Percentiles rank a stretch among this genome's conserved stretches.
Evolutionary conservation across 2,797 vertebrate genomes (phyloP).

Genomic region (Enteromius radiatus): DNA sequence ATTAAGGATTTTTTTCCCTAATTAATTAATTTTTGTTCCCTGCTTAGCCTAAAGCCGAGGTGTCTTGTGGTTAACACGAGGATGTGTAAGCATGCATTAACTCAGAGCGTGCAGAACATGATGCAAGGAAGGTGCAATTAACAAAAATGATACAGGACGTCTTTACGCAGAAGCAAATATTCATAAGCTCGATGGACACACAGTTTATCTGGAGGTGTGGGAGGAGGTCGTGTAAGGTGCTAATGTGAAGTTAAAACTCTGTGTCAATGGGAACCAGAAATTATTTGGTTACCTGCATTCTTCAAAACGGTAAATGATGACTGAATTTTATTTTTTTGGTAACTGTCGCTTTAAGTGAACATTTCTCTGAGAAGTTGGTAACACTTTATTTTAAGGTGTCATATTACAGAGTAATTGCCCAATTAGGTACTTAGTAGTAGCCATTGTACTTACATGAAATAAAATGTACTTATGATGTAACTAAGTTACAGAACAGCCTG

Average conservation of each 20-base stretch:
- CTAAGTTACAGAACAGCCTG: too few species aligned
- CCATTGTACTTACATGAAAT: too few species aligned
- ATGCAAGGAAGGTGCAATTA: conserved; percentile 57
- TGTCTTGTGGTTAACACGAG: conserved; percentile 79
- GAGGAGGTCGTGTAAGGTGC: conserved; percentile 13
- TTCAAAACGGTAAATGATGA: not conserved
- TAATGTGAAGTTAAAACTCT: not conserved
- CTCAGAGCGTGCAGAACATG: conserved; percentile 38
- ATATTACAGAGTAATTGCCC: too few species aligned
- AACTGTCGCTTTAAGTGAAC: not conserved
- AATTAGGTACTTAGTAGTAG: too few species aligned
- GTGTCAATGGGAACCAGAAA: not conserved
- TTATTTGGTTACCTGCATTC: not conserved
- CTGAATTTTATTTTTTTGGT: not conserved
- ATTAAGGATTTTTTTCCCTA: conserved; percentile 84
- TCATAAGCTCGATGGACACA: not conserved
- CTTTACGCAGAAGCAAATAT: conserved; percentile 27
- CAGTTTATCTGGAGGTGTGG: not conserved
- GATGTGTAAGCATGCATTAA: conserved; percentile 63
- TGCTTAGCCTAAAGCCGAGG: conserved; percentile 78
- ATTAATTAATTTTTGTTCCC: conserved; percentile 81
- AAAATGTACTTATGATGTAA: too few species aligned
- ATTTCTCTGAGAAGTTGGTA: not conserved
- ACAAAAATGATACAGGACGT: conserved; percentile 28
- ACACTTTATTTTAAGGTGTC: too few species aligned